Conservation (phyloP, 1,140 invertebrate species). For the Drosophila asahinai region DNA sequence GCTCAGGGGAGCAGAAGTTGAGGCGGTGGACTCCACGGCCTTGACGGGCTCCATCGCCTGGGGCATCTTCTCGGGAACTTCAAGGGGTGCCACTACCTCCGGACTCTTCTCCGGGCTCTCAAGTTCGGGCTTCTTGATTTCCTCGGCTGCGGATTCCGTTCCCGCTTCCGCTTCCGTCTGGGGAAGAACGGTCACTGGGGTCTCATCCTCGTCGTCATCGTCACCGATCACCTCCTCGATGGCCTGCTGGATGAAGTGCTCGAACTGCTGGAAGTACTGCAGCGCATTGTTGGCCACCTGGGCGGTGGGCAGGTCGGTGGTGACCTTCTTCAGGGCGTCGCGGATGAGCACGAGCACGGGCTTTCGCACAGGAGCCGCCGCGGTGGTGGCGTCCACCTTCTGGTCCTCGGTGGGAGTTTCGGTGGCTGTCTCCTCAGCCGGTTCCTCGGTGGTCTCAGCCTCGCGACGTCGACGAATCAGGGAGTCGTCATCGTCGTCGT, state of each 20-base stretch:
- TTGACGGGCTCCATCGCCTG: conserved; percentile 17
- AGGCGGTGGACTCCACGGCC: conserved; percentile 5
- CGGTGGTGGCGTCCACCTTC: conserved; percentile 19
- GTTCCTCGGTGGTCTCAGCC: conserved; percentile 23
- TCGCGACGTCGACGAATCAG: conserved; percentile 60
- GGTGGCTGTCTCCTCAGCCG: conserved; percentile 33
- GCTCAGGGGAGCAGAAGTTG: conserved; percentile 26
- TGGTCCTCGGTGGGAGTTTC: conserved; percentile 38
- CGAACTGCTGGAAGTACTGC: conserved; percentile 83
- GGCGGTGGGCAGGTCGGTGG: conserved; percentile 74
- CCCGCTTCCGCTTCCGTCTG: conserved; percentile 1
- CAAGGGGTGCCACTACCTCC: background rate
- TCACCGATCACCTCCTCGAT: conserved; percentile 79
- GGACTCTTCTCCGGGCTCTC: conserved; percentile 7
- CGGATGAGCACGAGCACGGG: conserved; percentile 78
- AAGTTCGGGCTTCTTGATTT: conserved; percentile 50
- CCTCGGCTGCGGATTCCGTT: conserved; percentile 17
- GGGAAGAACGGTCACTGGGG: conserved; percentile 28
- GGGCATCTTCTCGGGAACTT: conserved; percentile 2
- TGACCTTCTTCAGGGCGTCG: conserved; percentile 80
- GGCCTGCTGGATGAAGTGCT: conserved; percentile 81
- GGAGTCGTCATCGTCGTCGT: conserved; percentile 51
- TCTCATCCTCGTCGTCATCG: conserved; percentile 75
- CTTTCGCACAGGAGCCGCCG: conserved; percentile 56
- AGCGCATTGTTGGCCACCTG: conserved; percentile 80